A percentile compares a stretch with the other conserved stretches of the same genome.
Evolutionary conservation across 53 echinoderm and acorn worm species (phyloP).

Genomic region (Crossaster papposus): DNA sequence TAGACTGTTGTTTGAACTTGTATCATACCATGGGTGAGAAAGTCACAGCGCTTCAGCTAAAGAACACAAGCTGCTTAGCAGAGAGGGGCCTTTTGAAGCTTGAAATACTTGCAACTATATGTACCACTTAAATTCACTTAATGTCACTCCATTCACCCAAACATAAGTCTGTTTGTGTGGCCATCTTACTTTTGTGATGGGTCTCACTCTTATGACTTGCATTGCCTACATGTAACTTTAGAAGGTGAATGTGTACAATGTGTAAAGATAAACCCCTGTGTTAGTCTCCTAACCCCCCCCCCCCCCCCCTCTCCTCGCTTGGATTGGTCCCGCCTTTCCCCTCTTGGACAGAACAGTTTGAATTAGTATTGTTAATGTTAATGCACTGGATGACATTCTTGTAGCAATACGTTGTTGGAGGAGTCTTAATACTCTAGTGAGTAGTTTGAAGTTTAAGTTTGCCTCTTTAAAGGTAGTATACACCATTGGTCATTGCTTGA

Average conservation of each 20-base stretch:
- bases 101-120: not conserved
- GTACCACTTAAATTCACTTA: not conserved
- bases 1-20: no score
- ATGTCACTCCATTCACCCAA: no score
- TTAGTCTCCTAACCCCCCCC: not conserved
- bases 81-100: not conserved
- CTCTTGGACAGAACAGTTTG: no score
- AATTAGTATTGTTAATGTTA: no score
- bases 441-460: no score
- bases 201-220: not conserved
- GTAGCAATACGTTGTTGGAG: not conserved
- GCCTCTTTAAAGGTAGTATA: no score
- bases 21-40: no score
- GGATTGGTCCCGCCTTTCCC: no score
- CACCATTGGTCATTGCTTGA: no score
- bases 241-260: not conserved
- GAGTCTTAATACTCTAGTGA: not conserved
- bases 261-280: not conserved
- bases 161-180: conserved; percentile 15
- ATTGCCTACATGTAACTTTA: not conserved
- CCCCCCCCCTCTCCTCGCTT: not conserved
- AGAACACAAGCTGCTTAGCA: not conserved
- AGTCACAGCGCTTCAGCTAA: no score
- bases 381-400: not conserved
- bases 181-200: not conserved